Evolutionary conservation across 2,797 vertebrate species (phyloP), one percentile per base, ranked within the genome.

Genomic region (Gymnoscopelus braueri): DNA sequence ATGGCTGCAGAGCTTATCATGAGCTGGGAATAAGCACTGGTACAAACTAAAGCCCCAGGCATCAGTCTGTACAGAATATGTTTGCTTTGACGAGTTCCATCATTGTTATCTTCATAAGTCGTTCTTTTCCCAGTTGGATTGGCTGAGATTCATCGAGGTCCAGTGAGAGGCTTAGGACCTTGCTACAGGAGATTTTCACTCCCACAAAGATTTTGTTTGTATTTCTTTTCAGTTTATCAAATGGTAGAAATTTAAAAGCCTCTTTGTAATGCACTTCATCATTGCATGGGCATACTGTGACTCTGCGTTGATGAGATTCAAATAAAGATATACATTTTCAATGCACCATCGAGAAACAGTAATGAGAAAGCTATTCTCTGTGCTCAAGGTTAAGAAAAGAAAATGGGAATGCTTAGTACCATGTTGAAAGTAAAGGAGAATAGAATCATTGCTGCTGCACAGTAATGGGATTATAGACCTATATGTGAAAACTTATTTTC

Each of bases 71-170:
- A 39, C 67, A 66, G 19, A 65, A 35, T 55, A 35, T 73, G 61
- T 63, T 75, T 83, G 69, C 70, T 73, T 70, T 67, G 3, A 76
- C 63, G 67, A 64, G 39, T 64, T 70, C 52, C 53, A 66, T 78
- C 58, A 65, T 55, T 69, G 72, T 78, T 79, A 77, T 84, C 76
- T 80, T 74, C 54, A 44, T 49, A 74, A 77, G 60, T 68, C 69
- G 72, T 65, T 69, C 9, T 63, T 12, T 54, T 64, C 53, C 67
- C 29, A 44, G 32, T 65, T 65, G 59, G 63, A 68, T 10, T 32
- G 55, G 69, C 15, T 19, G 62, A 53, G 57, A 35, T 51, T 62
- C 39, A 69, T 51, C 23, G 0, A 54, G 65, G 32, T 65, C 57
- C 57, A 2, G 19, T 19, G 19, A 19, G 14, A 51, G 60, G 59